Evolutionary conservation across 1,140 invertebrate genomes (phyloP), one percentile per base, ranked within the genome.

Genomic region (Phymorhynchus buccinoides): DNA sequence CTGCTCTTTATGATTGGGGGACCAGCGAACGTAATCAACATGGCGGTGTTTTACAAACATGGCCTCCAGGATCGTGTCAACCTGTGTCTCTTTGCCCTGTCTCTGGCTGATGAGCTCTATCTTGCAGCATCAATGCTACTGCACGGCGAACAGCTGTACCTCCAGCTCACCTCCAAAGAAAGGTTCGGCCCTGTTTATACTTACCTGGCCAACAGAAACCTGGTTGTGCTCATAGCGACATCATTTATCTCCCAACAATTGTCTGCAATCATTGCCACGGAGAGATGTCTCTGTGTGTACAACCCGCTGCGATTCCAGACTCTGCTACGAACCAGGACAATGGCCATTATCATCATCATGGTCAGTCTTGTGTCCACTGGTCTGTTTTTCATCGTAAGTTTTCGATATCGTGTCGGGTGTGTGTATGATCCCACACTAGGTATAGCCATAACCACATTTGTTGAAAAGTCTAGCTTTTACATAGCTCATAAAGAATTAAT

Each of bases 11-110:
- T 71, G 68, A 71, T 71, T 71, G 68, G 68, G 32, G 68, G 68
- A 71, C 68, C 68, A 71, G n/a, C 68, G 4, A 71, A 71, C 68
- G 30, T 71, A 1, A 71, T 71, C 68, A 71, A 71, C 18, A 71
- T 71, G 35, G 1, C 35, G 68, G 68, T 71, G 68, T 71, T 71
- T 18, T 71, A 71, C 68, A 71, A 71, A 32, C 68, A 71, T n/a
- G 68, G 68, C n/a, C 30, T 71, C 3, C 32, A 71, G 6, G 68
- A 71, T 7, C 68, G 68, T 71, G 68, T 71, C 68, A 71, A 71
- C 30, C 30, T 71, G 68, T 71, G 68, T 71, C 68, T 71, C 30
- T 71, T 71, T 37, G 68, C 68, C 30, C 35, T 71, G 68, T 71
- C 68, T 37, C 68, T 71, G 30, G 30, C 68, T 6, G 68, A 71